Evolutionary conservation across 2,888 invertebrate species (phyloP), one percentile per base, ranked within the genome.

Genomic region (Lasioglossum lativentre): DNA sequence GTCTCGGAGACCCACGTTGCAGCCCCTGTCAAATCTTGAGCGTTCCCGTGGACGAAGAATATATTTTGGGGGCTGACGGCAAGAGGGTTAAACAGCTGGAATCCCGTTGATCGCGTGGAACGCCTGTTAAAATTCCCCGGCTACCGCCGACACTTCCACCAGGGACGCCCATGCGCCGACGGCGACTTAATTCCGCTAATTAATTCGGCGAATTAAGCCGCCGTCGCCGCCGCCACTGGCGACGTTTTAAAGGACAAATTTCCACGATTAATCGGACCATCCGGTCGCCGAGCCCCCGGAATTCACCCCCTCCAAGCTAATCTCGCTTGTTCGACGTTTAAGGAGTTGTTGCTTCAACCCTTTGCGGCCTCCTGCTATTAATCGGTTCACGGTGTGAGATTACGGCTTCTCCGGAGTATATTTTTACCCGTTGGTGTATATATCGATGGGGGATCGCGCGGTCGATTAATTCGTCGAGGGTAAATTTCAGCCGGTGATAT

Each of bases 161-260:
- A n/a, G 16, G 5, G n/a, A 19, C 8, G 38, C 34, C 34, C 5
- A 1, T 19, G 63, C 34, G 70, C 47, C 68, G 77, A 34, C 27
- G 75, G 56, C 75, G 80, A 80, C 81, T 78, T 75, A 66, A 27
- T 34, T 4, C 30, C 72, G 86, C 42, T 82, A 80, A 86, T 83
- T 80, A 83, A 86, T 82, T 78, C 47, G 23, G 23, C 52, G 68
- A 52, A 68, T 66, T 77, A 77, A 77, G 70, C 77, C 74, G 12
- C 30, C 59, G 59, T 12, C 27, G 27, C 56, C 63, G 30, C 59
- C 59, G 38, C 76, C 78, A 10, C 30, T 34, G 73, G 40, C 63
- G 73, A 14, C 70, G 70, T 42, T 78, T 76, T 80, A 78, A 72
- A 68, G 71, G 52, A 52, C 42, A 84, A 84, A 78, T 78, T 78